phyloP scores from a whole-genome alignment of 2,797 vertebrate species.

The Rhyacichthys aspro region DNA sequence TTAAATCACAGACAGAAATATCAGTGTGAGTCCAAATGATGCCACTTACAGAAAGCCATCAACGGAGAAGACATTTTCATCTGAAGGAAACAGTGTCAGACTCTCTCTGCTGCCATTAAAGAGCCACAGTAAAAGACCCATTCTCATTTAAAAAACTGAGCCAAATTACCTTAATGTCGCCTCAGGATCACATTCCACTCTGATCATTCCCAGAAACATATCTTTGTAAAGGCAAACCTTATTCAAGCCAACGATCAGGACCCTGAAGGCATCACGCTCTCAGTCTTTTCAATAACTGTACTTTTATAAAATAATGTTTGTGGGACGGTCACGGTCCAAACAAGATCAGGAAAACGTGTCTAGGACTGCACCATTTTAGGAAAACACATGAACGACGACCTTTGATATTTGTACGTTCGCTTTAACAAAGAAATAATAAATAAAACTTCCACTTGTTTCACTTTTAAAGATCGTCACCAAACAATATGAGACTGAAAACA shows the following conservation, averaged over 20 bases:
- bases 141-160: constrained; percentile 26
- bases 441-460: no score
- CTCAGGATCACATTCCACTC: constrained; percentile 34
- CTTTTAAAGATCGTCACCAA: no score
- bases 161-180: constrained; percentile 45
- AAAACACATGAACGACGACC: no score
- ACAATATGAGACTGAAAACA: no score
- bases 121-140: constrained; percentile 7
- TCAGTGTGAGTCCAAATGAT: not conserved
- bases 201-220: constrained; percentile 23
- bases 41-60: constrained; percentile 19
- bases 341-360: no score
- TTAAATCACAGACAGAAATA: no score
- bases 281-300: no score
- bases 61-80: constrained; percentile 18
- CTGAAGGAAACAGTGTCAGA: constrained; percentile 14
- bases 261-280: not conserved
- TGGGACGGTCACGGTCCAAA: no score
- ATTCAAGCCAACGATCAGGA: constrained; percentile 28
- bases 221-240: constrained; percentile 34
- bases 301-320: no score
- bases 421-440: no score
- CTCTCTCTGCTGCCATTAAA: constrained; percentile 5
- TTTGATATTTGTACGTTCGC: no score
- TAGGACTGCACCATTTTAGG: no score